These are phyloP conservation scores for Nematostella vectensis DNA, from an alignment of 92 coral and sea anemone genomes.

Conservation along the genomic window DNA sequence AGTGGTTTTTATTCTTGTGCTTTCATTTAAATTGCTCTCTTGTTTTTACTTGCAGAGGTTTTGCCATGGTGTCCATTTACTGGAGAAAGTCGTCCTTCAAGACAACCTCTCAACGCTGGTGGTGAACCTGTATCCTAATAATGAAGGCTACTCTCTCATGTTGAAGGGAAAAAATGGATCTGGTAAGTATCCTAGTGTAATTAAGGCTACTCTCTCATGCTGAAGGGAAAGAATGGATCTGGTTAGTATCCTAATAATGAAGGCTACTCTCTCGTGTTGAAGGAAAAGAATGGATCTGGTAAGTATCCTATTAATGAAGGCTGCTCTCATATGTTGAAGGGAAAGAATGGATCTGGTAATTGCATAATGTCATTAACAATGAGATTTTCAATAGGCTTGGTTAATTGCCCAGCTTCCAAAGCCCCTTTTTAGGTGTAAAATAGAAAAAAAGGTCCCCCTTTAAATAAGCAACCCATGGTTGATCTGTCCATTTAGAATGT, in stretches of 20 bases:
- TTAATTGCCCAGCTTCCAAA: too few relatives aligned
- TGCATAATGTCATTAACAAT: not conserved
- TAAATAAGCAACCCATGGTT: too few relatives aligned
- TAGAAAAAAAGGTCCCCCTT: too few relatives aligned
- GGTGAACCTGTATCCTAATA: conserved; percentile 78
- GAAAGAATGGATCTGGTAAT: conserved; percentile 66
- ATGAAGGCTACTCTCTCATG: conserved; percentile 93
- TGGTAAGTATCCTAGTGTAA: conserved; percentile 41
- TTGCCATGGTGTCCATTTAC: conserved; percentile 87
- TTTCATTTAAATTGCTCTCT: too few relatives aligned
- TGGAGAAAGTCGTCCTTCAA: conserved; percentile 96
- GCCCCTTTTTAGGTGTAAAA: too few relatives aligned
- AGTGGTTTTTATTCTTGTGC: too few relatives aligned
- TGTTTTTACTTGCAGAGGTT: conserved; percentile 53
- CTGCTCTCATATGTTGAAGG: conserved; percentile 72
- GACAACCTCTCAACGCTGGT: conserved; percentile 94
- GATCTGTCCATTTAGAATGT: too few relatives aligned
- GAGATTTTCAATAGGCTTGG: too few relatives aligned
- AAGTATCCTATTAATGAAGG: not conserved
- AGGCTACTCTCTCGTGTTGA: conserved; percentile 90
- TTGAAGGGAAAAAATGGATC: conserved; percentile 86
- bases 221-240: conserved; percentile 68
- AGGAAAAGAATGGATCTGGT: conserved; percentile 90
- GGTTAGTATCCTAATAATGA: conserved; percentile 84
- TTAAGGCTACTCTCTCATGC: conserved; percentile 34